phyloP scores from a whole-genome alignment of 1,140 invertebrate species.

The Latrodectus geometricus region DNA sequence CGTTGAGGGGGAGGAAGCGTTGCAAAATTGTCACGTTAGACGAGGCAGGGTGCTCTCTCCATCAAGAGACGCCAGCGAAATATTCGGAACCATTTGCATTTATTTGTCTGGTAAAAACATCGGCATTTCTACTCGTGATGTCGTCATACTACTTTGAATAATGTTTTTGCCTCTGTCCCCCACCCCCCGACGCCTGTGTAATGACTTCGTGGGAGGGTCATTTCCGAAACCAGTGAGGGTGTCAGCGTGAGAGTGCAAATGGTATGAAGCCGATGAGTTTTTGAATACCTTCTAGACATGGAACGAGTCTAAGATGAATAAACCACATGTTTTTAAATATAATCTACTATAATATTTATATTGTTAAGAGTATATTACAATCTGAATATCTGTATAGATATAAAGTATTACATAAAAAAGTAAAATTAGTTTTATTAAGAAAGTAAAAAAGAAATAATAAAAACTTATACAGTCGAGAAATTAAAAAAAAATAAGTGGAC shows the following conservation, averaged over 20 bases:
- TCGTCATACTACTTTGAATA: slow-evolving; percentile 62
- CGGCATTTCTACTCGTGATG: slow-evolving; percentile 43
- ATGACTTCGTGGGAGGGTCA: slow-evolving; percentile 41
- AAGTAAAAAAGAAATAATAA: no score
- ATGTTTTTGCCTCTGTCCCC: slow-evolving; percentile 34
- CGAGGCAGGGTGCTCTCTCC: neutral
- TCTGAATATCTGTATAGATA: no score
- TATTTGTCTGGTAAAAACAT: slow-evolving; percentile 50
- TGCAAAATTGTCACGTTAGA: slow-evolving; percentile 51
- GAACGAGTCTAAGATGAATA: no score
- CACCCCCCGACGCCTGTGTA: slow-evolving; percentile 6
- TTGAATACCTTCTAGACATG: no score
- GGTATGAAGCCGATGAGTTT: neutral
- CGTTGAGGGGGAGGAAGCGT: neutral
- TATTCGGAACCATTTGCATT: slow-evolving; percentile 58
- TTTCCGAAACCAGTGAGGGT: slow-evolving; percentile 10
- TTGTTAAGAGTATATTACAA: no score
- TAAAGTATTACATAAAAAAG: no score
- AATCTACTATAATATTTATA: no score
- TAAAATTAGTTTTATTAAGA: no score
- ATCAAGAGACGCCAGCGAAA: slow-evolving; percentile 39
- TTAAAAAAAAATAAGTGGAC: no score
- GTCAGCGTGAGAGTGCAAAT: neutral
- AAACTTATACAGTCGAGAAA: no score
- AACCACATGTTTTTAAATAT: no score